A percentile compares a stretch with the other conserved stretches of the same genome.
These are phyloP conservation scores for Coenonympha glycerion DNA, from an alignment of 2,888 invertebrate genomes.

Conservation along the genomic window DNA sequence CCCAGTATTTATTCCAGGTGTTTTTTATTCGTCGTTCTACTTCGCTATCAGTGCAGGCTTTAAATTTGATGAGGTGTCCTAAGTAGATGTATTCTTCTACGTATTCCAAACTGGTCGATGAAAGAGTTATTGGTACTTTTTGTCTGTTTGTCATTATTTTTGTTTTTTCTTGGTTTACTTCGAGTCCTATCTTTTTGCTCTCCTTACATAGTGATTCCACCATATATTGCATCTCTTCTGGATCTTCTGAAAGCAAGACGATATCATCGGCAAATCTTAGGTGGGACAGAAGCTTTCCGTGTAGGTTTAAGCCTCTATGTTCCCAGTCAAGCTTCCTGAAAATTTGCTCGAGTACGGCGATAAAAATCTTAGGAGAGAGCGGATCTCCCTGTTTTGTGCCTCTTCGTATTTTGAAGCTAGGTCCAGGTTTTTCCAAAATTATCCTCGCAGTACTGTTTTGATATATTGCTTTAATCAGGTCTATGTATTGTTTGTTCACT, in stretches of 20 bases:
- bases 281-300: neutral
- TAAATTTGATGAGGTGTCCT: too few species aligned
- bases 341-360: too few species aligned
- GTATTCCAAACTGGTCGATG: too few species aligned
- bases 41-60: too few species aligned
- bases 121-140: too few species aligned
- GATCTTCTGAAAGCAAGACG: neutral
- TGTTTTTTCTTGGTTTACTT: too few species aligned
- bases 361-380: too few species aligned
- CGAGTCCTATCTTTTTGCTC: neutral
- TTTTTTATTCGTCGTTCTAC: too few species aligned
- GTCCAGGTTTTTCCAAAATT: neutral
- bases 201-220: neutral
- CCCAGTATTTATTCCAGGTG: neutral
- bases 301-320: neutral
- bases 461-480: neutral
- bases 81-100: too few species aligned
- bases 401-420: neutral
- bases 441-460: neutral
- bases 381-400: neutral
- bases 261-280: neutral
- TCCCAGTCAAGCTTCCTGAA: neutral
- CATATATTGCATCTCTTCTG: neutral
- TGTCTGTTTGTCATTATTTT: too few species aligned
- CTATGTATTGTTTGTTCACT: neutral